Evolutionary conservation across 2,113 vertebrate species (phyloP).

Genomic region (Neodon shergylaensis): DNA sequence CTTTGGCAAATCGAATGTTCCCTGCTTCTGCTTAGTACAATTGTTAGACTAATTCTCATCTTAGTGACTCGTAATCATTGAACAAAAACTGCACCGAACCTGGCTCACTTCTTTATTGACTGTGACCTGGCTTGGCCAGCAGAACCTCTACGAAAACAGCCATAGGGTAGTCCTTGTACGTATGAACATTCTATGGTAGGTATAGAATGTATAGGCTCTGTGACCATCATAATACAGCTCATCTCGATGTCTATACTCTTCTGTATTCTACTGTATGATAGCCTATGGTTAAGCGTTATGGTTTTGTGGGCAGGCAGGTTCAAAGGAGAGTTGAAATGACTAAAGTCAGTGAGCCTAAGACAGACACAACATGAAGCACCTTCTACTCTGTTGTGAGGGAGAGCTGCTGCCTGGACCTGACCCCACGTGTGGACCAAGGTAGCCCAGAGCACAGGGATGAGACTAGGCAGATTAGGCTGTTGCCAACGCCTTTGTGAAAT

Average conservation of each 20-base stretch:
- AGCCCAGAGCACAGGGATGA: neutral
- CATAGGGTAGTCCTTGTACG: neutral
- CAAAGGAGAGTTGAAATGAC: neutral
- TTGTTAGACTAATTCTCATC: neutral
- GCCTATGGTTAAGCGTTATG: neutral
- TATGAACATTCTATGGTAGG: conserved; percentile 19
- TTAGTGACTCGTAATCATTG: neutral
- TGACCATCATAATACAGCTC: neutral
- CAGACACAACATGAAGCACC: neutral
- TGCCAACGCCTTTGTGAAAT: neutral
- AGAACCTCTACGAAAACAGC: conserved; percentile 22
- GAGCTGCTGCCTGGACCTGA: neutral
- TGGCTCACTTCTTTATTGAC: neutral
- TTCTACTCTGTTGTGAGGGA: neutral
- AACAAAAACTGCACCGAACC: neutral
- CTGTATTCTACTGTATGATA: neutral
- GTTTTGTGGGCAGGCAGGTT: neutral
- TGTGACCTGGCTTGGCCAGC: neutral
- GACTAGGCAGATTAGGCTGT: neutral
- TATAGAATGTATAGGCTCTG: no score
- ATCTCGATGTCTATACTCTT: neutral
- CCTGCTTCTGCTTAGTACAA: neutral
- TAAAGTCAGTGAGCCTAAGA: neutral
- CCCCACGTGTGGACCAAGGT: neutral
- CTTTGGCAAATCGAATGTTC: neutral